Evolutionary conservation across 2,113 vertebrate genomes (phyloP).

Genomic region (Antechinus flavipes): DNA sequence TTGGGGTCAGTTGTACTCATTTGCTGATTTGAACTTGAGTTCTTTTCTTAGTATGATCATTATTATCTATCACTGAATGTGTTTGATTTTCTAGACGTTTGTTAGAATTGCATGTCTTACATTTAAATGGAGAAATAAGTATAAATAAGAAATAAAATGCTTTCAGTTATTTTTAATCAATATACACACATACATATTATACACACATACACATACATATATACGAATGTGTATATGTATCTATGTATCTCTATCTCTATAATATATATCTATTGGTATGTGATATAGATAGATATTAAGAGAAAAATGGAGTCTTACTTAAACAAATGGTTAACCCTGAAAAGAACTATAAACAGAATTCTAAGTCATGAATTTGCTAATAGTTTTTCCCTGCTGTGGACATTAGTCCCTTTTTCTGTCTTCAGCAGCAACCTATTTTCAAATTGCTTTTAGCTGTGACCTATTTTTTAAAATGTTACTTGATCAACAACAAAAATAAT

Average conservation of each 20-base stretch:
- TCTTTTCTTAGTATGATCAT: constrained; percentile 36
- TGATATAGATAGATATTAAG: neutral
- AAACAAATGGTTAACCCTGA: neutral
- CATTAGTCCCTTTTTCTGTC: neutral
- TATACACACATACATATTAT: neutral
- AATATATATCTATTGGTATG: too few species aligned
- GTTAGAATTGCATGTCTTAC: constrained; percentile 51
- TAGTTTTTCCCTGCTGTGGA: neutral
- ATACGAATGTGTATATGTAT: too few species aligned
- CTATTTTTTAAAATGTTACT: neutral
- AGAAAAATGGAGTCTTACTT: neutral
- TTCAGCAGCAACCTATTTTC: neutral
- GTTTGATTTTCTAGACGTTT: constrained; percentile 43
- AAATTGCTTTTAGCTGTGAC: neutral
- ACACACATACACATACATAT: neutral
- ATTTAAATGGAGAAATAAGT: constrained; percentile 20
- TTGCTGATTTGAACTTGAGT: constrained; percentile 56
- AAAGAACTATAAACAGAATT: neutral
- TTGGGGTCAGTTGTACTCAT: constrained; percentile 40
- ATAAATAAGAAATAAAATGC: neutral
- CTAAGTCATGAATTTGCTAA: neutral
- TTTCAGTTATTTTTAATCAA: neutral
- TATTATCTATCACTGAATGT: constrained; percentile 34
- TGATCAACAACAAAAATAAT: neutral
- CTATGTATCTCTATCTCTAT: too few species aligned